A percentile compares a stretch with the other conserved stretches of the same genome.
phyloP scores from a whole-genome alignment of 2,797 vertebrate genomes.

The Phataginus tricuspis region DNA sequence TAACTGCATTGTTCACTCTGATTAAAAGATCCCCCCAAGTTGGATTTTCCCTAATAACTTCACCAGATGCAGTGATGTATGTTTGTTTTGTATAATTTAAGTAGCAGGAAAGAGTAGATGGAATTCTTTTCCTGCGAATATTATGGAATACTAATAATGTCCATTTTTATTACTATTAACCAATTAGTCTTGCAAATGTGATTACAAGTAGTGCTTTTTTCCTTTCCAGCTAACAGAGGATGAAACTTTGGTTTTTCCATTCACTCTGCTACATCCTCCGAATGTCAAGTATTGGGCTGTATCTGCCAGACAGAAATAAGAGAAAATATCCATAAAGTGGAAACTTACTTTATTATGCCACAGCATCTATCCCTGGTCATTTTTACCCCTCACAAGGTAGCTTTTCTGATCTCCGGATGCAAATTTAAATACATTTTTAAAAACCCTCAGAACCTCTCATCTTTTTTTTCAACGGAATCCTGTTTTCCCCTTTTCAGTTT shows the following conservation, averaged over 20 bases:
- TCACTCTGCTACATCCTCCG: neutral
- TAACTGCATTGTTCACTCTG: neutral
- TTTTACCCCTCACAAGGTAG: neutral
- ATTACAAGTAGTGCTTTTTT: neutral
- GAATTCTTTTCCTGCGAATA: neutral
- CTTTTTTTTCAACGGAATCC: neutral
- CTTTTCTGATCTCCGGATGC: neutral
- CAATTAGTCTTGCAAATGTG: conserved; percentile 44
- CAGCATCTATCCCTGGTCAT: neutral
- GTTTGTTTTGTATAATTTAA: neutral
- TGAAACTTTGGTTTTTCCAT: conserved; percentile 59
- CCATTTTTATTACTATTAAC: conserved; percentile 49
- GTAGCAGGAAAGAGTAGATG: neutral
- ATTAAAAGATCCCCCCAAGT: neutral
- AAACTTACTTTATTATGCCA: conserved; percentile 47
- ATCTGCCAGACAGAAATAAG: neutral
- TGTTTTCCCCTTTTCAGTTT: conserved; percentile 38
- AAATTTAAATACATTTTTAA: neutral
- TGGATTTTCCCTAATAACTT: neutral
- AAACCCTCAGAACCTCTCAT: neutral
- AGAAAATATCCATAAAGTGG: neutral
- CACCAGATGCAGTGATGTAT: neutral
- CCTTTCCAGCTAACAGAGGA: neutral
- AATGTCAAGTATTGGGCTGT: neutral
- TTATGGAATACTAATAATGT: neutral